Evolutionary conservation across 2,113 vertebrate species (phyloP).

Genomic region (Butorides virescens): DNA sequence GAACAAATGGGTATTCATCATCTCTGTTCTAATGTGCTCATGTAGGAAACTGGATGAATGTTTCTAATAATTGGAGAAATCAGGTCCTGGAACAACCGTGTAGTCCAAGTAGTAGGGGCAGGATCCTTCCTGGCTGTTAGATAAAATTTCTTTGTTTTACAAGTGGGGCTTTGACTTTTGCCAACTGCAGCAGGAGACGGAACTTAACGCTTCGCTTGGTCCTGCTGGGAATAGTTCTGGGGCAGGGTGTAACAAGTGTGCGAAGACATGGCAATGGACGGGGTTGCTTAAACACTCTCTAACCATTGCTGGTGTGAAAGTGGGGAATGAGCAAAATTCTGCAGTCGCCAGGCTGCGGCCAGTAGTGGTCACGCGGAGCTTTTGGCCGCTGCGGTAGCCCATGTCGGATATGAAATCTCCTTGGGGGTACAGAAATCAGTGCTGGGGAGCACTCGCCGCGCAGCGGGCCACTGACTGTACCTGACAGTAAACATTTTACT

Average conservation of each 20-base stretch:
- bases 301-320: neutral
- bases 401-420: neutral
- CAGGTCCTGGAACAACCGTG: neutral
- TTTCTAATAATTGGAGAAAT: neutral
- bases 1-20: neutral
- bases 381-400: neutral
- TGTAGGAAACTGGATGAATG: neutral
- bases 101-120: neutral
- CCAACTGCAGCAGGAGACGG: neutral
- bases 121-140: neutral
- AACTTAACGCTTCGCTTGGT: neutral
- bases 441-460: rapidly evolving
- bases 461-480: no score
- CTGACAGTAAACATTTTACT: neutral
- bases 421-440: neutral
- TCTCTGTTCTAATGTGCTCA: neutral
- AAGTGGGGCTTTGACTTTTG: neutral
- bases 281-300: neutral
- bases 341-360: neutral
- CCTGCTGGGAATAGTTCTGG: neutral
- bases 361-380: neutral
- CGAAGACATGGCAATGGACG: neutral
- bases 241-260: neutral
- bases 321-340: neutral
- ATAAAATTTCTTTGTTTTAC: neutral